Evolutionary conservation across 2,797 vertebrate genomes (phyloP), one percentile per base, ranked within the genome.

Genomic region (Manis javanica): DNA sequence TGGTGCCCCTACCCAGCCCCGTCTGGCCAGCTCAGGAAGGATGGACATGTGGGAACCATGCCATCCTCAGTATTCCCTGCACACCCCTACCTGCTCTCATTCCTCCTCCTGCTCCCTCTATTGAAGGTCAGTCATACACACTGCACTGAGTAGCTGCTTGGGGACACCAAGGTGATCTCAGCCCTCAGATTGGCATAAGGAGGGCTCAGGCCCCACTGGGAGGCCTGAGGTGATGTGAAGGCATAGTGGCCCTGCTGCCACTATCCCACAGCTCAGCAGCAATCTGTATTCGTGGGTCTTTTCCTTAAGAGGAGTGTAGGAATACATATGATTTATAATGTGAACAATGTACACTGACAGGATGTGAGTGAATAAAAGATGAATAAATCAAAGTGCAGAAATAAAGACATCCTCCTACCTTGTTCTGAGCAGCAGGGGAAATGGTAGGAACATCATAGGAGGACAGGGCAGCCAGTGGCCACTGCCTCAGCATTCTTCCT

Each of bases 331-430:
- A 97, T 96, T 97, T 97, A 90, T 95, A 97, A 96, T 91, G 66
- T 96, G 96, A 97, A 97, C 77, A 91, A 94, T 94, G 95, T 95
- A 96, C 95, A 96, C 71, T 91, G 95, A 96, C 97, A 93, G 95
- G 83, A 90, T 90, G 90, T 82, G 90, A 90, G 96, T 94, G 97
- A 97, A 97, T 97, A 97, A 96, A 96, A 96, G 95, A 95, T 95
- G 92, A 96, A 88, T 89, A 94, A 96, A 97, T 95, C 96, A 96
- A 95, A 74, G 79, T 51, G 23, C 64, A 72, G 94, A 46, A 85
- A 95, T 96, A 96, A 97, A 93, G 81, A 97, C 95, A 79, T 46
- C 91, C 91, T 93, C 83, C 94, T 66, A 19, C 71, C 18, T 96
- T 91, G 64, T 57, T 94, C 90, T 94, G 66, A 91, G 69, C 53